Percentiles rank a stretch among this genome's conserved stretches.
These are phyloP conservation scores for Pangasianodon gigas DNA, from an alignment of 2,113 vertebrate species.

Conservation along the genomic window DNA sequence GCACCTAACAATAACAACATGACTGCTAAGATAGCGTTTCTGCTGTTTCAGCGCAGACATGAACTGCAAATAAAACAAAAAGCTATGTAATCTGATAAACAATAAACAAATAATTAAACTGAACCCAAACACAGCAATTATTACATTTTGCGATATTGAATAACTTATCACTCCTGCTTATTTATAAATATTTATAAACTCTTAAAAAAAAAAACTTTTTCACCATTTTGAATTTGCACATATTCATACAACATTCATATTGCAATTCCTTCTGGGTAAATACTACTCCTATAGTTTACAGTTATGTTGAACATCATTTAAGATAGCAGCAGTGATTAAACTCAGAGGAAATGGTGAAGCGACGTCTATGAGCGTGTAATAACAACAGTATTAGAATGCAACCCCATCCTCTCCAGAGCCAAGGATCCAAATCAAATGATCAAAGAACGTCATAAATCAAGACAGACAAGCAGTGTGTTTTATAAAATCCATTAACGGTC, in stretches of 20 bases:
- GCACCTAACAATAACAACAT: neutral
- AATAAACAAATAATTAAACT: neutral
- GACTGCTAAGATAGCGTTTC: neutral
- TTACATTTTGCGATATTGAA: neutral
- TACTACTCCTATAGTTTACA: neutral
- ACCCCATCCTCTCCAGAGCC: neutral
- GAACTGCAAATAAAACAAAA: neutral
- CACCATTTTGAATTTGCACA: neutral
- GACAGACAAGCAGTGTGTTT: neutral
- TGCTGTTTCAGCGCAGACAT: neutral
- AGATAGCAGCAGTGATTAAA: neutral
- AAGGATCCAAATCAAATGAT: neutral
- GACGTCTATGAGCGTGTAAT: neutral
- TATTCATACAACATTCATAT: too few species aligned
- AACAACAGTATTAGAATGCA: neutral
- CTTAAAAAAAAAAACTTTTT: neutral
- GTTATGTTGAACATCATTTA: neutral
- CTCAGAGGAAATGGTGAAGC: neutral
- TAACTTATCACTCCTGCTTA: neutral
- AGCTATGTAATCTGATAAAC: neutral
- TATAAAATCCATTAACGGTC: constrained; percentile 19
- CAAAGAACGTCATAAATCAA: neutral
- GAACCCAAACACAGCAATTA: neutral
- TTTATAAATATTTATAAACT: neutral
- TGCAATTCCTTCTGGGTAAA: neutral